Evolutionary conservation across 2,113 vertebrate species (phyloP), one percentile per base, ranked within the genome.

Genomic region (Cathartes aura): DNA sequence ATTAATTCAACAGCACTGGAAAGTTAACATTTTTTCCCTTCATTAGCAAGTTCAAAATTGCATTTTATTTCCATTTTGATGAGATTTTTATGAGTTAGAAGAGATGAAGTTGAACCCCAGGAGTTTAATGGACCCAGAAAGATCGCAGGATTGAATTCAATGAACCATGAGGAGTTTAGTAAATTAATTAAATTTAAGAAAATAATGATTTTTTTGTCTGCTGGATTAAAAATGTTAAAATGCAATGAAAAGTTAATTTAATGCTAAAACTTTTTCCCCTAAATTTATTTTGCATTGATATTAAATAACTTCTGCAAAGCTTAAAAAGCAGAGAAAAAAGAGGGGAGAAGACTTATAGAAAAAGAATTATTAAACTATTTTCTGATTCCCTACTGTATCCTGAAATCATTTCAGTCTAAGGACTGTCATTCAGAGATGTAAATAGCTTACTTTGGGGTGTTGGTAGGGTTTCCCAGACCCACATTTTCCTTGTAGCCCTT

Each of bases 51-150:
- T 98, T 98, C 92, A 97, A 98, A 98, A 98, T 96, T 96, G 92
- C 96, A 97, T 98, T 98, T 98, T 98, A 98, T 98, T 98, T 98
- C 96, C 98, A 98, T 98, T 98, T 98, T 98, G 97, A 98, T 98
- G 97, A 98, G 98, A 97, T 97, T 98, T 98, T 98, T 98, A 98
- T 98, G 97, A 98, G 96, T 98, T 97, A 96, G 97, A 98, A 96
- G 92, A 98, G 94, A 98, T 97, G 90, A 98, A 98, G 95, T 98
- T 90, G 78, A 98, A 98, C 97, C 97, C 96, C 97, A 94, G 95
- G 98, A 98, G 98, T 89, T 98, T 98, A 98, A 98, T 98, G 97
- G 95, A 97, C 97, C 98, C 82, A 97, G 96, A 96, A 98, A 98
- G 96, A 98, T 97, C 34, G n/a, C 72, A 97, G 98, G 96, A 98